Evolutionary conservation across 2,888 invertebrate species (phyloP).

Genomic region (Rugalucina vietnamica): DNA sequence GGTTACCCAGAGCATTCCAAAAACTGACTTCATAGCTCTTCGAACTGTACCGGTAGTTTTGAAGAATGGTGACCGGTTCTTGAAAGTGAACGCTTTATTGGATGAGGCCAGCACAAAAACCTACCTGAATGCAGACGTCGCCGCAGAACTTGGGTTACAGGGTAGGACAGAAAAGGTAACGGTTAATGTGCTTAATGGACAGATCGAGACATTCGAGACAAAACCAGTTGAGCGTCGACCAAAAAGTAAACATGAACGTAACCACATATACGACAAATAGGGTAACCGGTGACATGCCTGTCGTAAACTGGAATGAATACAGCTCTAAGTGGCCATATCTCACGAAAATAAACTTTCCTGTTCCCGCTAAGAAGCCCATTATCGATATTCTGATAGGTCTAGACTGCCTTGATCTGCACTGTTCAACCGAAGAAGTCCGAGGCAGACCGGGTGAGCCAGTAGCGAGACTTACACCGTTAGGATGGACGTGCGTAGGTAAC

Average conservation of each 20-base stretch:
- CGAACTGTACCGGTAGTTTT: conserved; percentile 56
- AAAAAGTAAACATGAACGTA: background rate
- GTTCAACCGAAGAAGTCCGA: background rate
- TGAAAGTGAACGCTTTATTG: conserved; percentile 49
- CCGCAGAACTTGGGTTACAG: conserved; percentile 34
- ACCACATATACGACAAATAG: too few relatives aligned
- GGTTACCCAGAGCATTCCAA: background rate
- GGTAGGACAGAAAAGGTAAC: background rate
- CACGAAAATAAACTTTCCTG: background rate
- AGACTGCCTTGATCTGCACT: conserved; percentile 32
- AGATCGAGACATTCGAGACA: conserved; percentile 26
- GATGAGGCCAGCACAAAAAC: conserved; percentile 57
- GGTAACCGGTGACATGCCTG: background rate
- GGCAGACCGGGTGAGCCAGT: background rate
- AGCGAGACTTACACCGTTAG: background rate
- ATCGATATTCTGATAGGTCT: background rate
- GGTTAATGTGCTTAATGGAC: conserved; percentile 37
- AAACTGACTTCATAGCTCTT: conserved; percentile 18
- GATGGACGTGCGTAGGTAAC: background rate
- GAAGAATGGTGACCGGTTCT: background rate
- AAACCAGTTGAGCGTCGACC: conserved; percentile 32
- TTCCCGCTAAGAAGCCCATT: background rate
- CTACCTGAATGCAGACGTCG: conserved; percentile 43
- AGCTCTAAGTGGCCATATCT: background rate
- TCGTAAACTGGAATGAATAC: background rate